Evolutionary conservation across 2,113 vertebrate genomes (phyloP).

Genomic region (Choloepus hoffmanni): DNA sequence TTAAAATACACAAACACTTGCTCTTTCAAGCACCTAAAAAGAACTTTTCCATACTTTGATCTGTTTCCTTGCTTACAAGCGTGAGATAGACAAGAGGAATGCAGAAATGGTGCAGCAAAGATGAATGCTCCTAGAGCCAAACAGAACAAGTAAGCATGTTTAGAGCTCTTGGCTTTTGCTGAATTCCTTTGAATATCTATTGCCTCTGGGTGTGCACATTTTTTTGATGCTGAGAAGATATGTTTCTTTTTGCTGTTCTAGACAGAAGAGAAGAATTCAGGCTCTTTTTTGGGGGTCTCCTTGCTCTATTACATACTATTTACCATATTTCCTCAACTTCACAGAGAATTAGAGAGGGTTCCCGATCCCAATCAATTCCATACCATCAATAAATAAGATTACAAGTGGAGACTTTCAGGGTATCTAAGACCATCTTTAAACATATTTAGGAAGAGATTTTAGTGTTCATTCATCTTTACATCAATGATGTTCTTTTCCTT

Average conservation of each 20-base stretch:
- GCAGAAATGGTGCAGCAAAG: neutral
- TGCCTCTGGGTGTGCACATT: constrained; percentile 3
- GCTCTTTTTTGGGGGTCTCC: neutral
- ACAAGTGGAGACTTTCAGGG: neutral
- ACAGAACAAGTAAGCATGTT: neutral
- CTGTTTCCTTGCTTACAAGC: constrained; percentile 50
- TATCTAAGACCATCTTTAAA: neutral
- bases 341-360: neutral
- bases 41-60: constrained; percentile 1
- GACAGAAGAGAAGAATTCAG: neutral
- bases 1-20: constrained; percentile 19
- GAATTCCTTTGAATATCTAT: constrained; percentile 46
- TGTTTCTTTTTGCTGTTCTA: constrained; percentile 4
- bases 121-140: neutral
- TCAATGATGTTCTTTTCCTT: neutral
- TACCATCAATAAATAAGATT: neutral
- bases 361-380: neutral
- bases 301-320: neutral
- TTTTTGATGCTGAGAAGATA: constrained; percentile 9
- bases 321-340: constrained; percentile 36
- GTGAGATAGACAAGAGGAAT: neutral
- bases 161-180: neutral
- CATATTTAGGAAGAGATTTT: neutral
- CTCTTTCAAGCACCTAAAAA: constrained; percentile 1
- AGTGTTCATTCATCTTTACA: neutral